Percentiles rank a stretch among this genome's conserved stretches.
Conservation (phyloP, 2,888 invertebrate species). For the Drosophila testacea region DNA sequence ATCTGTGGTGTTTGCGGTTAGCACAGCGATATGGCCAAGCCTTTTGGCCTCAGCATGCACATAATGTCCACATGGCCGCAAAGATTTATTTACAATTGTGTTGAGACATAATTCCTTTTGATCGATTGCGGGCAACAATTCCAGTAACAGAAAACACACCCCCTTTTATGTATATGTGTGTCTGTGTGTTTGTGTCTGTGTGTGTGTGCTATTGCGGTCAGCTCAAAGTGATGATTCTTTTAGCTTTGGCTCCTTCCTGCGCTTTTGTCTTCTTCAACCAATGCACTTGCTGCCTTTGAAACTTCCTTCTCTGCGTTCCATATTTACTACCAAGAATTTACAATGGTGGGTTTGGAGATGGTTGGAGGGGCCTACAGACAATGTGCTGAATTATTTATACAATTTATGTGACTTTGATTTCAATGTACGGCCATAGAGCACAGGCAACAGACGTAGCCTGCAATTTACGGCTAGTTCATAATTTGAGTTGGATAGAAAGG, state of each 20-base stretch:
- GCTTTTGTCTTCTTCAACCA: conserved; percentile 40
- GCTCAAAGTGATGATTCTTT: conserved; percentile 77
- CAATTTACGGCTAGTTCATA: conserved; percentile 71
- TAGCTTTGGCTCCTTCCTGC: conserved; percentile 31
- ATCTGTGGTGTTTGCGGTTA: conserved; percentile 33
- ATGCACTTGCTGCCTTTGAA: conserved; percentile 48
- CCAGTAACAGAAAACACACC: conserved; percentile 1
- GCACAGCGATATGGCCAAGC: conserved; percentile 54
- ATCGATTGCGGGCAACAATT: conserved; percentile 67
- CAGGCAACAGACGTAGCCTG: conserved; percentile 21
- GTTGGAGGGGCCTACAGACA: conserved; percentile 8
- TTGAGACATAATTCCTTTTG: conserved; percentile 80
- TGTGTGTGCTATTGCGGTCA: conserved; percentile 60
- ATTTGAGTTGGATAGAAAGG: conserved; percentile 51
- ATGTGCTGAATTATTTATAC: conserved; percentile 70
- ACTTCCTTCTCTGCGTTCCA: conserved; percentile 16
- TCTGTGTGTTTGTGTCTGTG: conserved; percentile 16
- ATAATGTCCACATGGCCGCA: conserved; percentile 78
- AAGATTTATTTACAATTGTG: conserved; percentile 81
- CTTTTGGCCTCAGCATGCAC: conserved; percentile 65
- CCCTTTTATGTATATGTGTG: conserved; percentile 2
- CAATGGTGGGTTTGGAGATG: not conserved
- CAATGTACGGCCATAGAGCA: conserved; percentile 54
- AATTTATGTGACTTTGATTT: conserved; percentile 79
- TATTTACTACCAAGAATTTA: conserved; percentile 39